Evolutionary conservation across 2,113 vertebrate genomes (phyloP).

Genomic region (Etheostoma spectabile): DNA sequence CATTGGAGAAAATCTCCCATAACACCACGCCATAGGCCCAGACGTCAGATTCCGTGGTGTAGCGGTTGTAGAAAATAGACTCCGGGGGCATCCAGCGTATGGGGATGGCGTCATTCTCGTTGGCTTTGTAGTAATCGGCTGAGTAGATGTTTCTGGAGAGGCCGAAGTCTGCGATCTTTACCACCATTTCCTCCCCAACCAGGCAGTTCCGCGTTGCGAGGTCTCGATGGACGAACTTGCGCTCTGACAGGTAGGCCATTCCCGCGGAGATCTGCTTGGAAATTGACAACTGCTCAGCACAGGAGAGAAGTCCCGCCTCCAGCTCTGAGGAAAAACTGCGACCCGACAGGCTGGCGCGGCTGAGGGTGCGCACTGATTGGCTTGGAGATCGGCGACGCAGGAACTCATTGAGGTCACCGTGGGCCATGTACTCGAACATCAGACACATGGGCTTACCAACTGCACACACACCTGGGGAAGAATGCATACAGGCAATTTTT

Average conservation of each 20-base stretch:
- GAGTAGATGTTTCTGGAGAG: conserved; percentile 98
- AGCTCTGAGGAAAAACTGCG: conserved; percentile 79
- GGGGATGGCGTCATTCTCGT: conserved; percentile 96
- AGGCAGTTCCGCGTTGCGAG: conserved; percentile 97
- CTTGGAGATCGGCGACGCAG: conserved; percentile 88
- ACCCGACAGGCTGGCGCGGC: conserved; percentile 76
- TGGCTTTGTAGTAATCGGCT: conserved; percentile 98
- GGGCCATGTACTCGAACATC: conserved; percentile 98
- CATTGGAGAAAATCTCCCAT: conserved; percentile 98
- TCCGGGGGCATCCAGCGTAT: conserved; percentile 99
- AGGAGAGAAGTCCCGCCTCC: conserved; percentile 81
- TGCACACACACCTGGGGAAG: conserved; percentile 91
- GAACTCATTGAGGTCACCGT: conserved; percentile 96
- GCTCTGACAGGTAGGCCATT: conserved; percentile 97
- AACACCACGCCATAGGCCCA: conserved; percentile 98
- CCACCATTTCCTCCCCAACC: conserved; percentile 93
- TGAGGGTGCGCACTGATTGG: conserved; percentile 83
- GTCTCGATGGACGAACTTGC: conserved; percentile 97
- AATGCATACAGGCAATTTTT: neutral
- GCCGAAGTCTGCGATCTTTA: conserved; percentile 98
- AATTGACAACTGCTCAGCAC: conserved; percentile 90
- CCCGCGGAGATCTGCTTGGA: conserved; percentile 95
- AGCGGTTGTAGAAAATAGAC: conserved; percentile 99
- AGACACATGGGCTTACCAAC: conserved; percentile 98
- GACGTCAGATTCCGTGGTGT: conserved; percentile 96